Evolutionary conservation across 2,113 vertebrate species (phyloP).

Genomic region (Procavia capensis): DNA sequence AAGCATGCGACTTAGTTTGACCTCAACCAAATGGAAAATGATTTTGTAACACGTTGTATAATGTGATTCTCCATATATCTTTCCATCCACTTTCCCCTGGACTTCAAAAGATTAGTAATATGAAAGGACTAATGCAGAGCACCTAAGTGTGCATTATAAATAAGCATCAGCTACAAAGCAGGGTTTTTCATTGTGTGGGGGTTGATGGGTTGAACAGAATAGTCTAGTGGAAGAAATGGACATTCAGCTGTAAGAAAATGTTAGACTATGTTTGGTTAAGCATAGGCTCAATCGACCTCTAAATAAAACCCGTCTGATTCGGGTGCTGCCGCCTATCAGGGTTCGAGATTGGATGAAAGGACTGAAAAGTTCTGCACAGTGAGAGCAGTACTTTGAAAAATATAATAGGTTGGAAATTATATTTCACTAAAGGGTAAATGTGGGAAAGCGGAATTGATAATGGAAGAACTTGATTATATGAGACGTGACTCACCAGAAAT

Average conservation of each 20-base stretch:
- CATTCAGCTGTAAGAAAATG: not conserved
- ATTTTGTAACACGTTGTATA: not conserved
- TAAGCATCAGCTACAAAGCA: not conserved
- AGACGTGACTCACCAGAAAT: not conserved
- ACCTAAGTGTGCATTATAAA: not conserved
- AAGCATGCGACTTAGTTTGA: not conserved
- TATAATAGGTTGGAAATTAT: slow-evolving; percentile 15
- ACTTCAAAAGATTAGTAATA: not conserved
- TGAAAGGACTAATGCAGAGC: not conserved
- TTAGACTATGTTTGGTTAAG: not conserved
- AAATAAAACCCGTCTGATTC: not conserved
- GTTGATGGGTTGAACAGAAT: not conserved
- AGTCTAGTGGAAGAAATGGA: not conserved
- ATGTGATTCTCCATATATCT: not conserved
- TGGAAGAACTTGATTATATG: slow-evolving; percentile 8
- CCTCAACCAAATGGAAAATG: not conserved
- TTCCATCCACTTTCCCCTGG: not conserved
- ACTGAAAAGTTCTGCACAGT: not conserved
- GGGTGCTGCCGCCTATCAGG: not conserved
- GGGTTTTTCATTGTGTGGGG: not conserved
- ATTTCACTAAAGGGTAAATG: slow-evolving; percentile 24
- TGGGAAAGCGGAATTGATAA: slow-evolving; percentile 27
- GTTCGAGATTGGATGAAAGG: not conserved
- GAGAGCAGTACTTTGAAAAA: slow-evolving; percentile 38
- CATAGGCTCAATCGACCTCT: not conserved